These are phyloP conservation scores for Gobio gobio DNA, from an alignment of 2,113 vertebrate genomes.

Conservation along the genomic window DNA sequence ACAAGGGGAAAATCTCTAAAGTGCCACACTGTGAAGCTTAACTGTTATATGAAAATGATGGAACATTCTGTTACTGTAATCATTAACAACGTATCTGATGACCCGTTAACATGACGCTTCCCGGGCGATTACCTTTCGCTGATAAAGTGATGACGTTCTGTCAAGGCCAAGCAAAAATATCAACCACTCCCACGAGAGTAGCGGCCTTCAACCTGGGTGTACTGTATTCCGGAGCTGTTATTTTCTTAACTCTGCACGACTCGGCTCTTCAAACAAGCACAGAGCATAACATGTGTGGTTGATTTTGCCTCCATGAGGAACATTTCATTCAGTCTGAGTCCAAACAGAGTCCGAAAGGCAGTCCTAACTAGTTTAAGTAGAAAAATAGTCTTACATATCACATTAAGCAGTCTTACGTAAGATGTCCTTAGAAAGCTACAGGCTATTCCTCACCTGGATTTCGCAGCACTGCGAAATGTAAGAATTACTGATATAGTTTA, in stretches of 20 bases:
- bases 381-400: conserved; percentile 45
- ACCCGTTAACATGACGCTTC: background rate
- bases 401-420: conserved; percentile 42
- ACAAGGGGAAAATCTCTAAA: background rate
- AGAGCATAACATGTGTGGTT: conserved; percentile 66
- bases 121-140: background rate
- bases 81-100: conserved; percentile 1
- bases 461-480: conserved; percentile 5
- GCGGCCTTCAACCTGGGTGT: conserved; percentile 66
- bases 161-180: conserved; percentile 54
- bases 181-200: conserved; percentile 63
- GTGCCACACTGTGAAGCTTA: background rate
- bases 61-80: conserved; percentile 17
- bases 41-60: background rate
- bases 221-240: conserved; percentile 65
- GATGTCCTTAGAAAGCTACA: background rate
- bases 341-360: conserved; percentile 40
- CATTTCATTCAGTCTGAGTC: conserved; percentile 44
- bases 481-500: background rate
- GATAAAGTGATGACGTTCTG: conserved; percentile 39
- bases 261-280: conserved; percentile 69
- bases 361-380: conserved; percentile 46
- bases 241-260: conserved; percentile 73
- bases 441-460: conserved; percentile 1
- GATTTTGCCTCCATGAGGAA: conserved; percentile 59